Percentiles rank a stretch among this genome's conserved stretches.
Conservation (phyloP, 1,140 invertebrate genomes). For the Spodoptera frugiperda region DNA sequence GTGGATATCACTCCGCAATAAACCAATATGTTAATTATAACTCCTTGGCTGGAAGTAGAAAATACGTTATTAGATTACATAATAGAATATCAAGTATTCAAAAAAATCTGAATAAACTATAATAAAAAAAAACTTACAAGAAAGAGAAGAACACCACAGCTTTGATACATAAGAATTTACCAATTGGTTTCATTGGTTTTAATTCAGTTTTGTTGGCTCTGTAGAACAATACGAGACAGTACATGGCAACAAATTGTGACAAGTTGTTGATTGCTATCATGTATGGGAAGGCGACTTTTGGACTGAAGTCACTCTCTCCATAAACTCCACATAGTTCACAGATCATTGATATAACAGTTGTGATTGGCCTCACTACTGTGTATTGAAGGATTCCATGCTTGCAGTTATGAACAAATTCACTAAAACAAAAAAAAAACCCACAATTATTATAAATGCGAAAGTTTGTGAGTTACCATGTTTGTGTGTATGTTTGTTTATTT, state of each 20-base stretch:
- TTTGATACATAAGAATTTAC: slow-evolving; percentile 99
- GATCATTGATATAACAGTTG: slow-evolving; percentile 95
- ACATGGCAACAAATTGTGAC: slow-evolving; percentile 98
- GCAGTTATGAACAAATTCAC: slow-evolving; percentile 96
- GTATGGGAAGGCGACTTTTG: slow-evolving; percentile 95
- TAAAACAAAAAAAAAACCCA: slow-evolving; percentile 70
- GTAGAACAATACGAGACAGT: slow-evolving; percentile 97
- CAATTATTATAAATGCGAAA: slow-evolving; percentile 1
- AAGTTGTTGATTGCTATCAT: slow-evolving; percentile 97
- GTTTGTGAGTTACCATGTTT: too few species aligned
- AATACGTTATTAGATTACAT: background rate
- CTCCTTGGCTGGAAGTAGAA: slow-evolving; percentile 93
- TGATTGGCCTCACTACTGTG: slow-evolving; percentile 95
- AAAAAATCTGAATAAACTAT: background rate
- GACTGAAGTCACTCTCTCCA: slow-evolving; percentile 95
- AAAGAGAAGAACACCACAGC: slow-evolving; percentile 99
- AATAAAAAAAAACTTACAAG: slow-evolving; percentile 91
- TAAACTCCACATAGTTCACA: slow-evolving; percentile 95
- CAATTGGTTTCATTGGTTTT: slow-evolving; percentile 96
- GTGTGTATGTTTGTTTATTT: too few species aligned
- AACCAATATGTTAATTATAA: slow-evolving; percentile 94
- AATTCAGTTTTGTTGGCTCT: slow-evolving; percentile 94
- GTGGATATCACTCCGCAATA: slow-evolving; percentile 89
- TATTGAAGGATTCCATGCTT: slow-evolving; percentile 99
- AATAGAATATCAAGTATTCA: background rate